These are phyloP conservation scores for Champsocephalus esox DNA, from an alignment of 2,797 vertebrate species.

Conservation along the genomic window DNA sequence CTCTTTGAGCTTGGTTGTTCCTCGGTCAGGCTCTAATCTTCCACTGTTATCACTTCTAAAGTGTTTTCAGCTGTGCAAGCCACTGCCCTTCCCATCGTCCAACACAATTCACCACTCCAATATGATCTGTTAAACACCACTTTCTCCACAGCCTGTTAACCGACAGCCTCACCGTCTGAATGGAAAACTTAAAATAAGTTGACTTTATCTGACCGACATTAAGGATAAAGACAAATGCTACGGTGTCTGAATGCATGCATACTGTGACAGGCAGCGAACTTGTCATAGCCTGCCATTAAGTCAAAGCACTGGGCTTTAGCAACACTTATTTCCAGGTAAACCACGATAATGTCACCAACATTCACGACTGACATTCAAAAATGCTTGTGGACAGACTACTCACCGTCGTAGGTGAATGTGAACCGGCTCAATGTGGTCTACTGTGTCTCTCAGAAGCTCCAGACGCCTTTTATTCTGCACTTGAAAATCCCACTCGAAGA, in stretches of 20 bases:
- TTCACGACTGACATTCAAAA: conserved; percentile 26
- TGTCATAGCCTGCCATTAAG: conserved; percentile 59
- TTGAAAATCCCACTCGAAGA: conserved; percentile 73
- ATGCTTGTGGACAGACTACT: conserved; percentile 57
- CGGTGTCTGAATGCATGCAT: conserved; percentile 20
- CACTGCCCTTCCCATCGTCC: conserved; percentile 3
- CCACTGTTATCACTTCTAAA: conserved; percentile 41
- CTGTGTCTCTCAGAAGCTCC: conserved; percentile 64
- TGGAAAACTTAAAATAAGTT: conserved; percentile 69
- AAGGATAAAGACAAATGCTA: conserved; percentile 10
- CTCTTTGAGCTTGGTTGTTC: background rate
- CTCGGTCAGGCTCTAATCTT: conserved; percentile 7
- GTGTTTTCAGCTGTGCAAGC: conserved; percentile 28
- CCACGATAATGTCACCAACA: conserved; percentile 14
- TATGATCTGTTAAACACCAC: conserved; percentile 18
- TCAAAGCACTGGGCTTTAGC: conserved; percentile 21
- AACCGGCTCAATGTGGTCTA: conserved; percentile 58
- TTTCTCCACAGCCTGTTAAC: background rate
- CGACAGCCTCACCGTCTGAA: background rate
- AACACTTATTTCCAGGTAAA: conserved; percentile 7
- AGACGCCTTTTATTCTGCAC: conserved; percentile 64
- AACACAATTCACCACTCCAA: background rate
- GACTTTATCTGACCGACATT: conserved; percentile 28
- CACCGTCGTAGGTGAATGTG: conserved; percentile 65
- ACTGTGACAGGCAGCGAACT: conserved; percentile 66